phyloP scores from a whole-genome alignment of 2,888 invertebrate species.

The Drosophila putrida region DNA sequence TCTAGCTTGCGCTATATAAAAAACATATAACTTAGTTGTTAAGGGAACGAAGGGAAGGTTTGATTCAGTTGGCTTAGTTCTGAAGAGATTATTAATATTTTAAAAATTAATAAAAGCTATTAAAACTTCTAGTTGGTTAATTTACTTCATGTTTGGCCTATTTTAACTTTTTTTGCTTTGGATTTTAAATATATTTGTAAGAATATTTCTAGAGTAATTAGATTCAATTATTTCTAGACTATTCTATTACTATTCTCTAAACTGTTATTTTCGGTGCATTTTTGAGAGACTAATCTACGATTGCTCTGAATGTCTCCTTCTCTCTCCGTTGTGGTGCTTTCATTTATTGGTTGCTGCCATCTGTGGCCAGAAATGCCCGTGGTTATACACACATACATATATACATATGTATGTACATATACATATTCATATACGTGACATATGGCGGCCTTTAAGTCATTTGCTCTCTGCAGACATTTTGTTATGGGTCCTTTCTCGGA shows the following conservation, averaged over 20 bases:
- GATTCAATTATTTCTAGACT: background rate
- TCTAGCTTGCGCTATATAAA: too few relatives aligned
- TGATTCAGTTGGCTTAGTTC: too few relatives aligned
- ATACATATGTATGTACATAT: background rate
- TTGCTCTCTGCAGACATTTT: constrained; percentile 50
- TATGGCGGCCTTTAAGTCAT: constrained; percentile 60
- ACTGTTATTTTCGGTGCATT: constrained; percentile 4
- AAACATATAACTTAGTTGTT: too few relatives aligned
- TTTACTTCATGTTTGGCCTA: too few relatives aligned
- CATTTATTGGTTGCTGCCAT: constrained; percentile 18
- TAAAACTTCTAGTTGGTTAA: too few relatives aligned
- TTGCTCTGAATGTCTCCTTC: background rate
- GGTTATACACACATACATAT: constrained; percentile 9
- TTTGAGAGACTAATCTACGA: background rate
- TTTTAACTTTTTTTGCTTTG: too few relatives aligned
- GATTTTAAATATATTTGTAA: too few relatives aligned
- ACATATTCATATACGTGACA: constrained; percentile 30
- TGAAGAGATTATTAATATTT: too few relatives aligned
- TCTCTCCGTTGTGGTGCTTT: background rate
- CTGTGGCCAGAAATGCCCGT: constrained; percentile 17
- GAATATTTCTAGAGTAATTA: too few relatives aligned
- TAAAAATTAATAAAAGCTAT: too few relatives aligned
- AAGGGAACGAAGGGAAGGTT: too few relatives aligned
- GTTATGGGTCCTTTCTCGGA: constrained; percentile 42
- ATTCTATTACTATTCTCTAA: background rate